Conservation (phyloP, 2,888 invertebrate genomes). For the Pseudanteris insignis region DNA sequence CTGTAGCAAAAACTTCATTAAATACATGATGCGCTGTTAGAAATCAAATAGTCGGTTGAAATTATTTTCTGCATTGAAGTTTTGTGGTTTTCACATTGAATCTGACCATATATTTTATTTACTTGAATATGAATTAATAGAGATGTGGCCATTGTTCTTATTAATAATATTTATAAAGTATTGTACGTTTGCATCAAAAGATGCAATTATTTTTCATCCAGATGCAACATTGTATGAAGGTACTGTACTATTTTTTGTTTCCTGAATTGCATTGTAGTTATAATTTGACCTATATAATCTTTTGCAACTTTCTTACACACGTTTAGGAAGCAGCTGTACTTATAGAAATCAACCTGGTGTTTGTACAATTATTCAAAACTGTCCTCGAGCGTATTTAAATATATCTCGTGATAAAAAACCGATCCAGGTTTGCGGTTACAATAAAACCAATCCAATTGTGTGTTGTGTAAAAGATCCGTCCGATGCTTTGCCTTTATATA, state of each 20-base stretch:
- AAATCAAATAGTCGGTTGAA: too few species aligned
- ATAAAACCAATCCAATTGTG: constrained; percentile 12
- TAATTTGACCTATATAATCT: too few species aligned
- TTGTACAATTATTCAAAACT: constrained; percentile 8
- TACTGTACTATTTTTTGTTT: too few species aligned
- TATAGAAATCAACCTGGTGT: constrained; percentile 1
- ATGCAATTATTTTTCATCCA: too few species aligned
- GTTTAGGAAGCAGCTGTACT: constrained; percentile 7
- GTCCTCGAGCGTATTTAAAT: constrained; percentile 9
- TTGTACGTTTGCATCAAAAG: neutral
- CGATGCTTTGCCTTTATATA: constrained; percentile 14
- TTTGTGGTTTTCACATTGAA: too few species aligned
- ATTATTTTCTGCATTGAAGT: too few species aligned
- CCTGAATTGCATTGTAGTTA: neutral
- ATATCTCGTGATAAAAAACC: constrained; percentile 1
- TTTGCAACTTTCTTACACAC: neutral
- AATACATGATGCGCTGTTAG: too few species aligned
- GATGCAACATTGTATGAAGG: too few species aligned
- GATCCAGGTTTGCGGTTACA: constrained; percentile 4
- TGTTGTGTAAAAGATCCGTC: constrained; percentile 8
- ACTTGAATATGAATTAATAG: too few species aligned
- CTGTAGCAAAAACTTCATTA: too few species aligned
- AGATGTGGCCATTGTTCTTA: too few species aligned
- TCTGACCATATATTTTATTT: too few species aligned
- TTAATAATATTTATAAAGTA: neutral